These are phyloP conservation scores for Pantelozetes paolii DNA, from an alignment of 2,888 invertebrate genomes.

Conservation along the genomic window DNA sequence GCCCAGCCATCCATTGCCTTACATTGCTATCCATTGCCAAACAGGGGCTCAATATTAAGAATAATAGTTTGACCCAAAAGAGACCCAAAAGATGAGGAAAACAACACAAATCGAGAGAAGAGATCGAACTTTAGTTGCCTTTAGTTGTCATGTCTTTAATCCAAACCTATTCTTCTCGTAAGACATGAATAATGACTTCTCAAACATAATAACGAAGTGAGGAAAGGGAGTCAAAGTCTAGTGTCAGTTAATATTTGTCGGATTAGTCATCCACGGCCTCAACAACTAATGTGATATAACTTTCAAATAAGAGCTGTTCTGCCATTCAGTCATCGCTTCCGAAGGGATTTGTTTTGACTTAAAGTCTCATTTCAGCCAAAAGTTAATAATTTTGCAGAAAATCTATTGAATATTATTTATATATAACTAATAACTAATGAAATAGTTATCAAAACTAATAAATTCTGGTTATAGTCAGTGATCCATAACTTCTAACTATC, in stretches of 20 bases:
- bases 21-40: slow-evolving; percentile 1
- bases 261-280: background rate
- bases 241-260: slow-evolving; percentile 24
- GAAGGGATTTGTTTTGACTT: too few relatives aligned
- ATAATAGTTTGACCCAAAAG: slow-evolving; percentile 11
- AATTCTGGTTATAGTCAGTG: slow-evolving; percentile 11
- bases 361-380: too few relatives aligned
- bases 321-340: background rate
- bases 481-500: too few relatives aligned
- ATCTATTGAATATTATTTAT: slow-evolving; percentile 2
- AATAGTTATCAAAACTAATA: background rate
- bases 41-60: background rate
- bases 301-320: background rate
- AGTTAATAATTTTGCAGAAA: background rate
- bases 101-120: background rate
- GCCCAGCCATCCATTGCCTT: background rate
- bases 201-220: slow-evolving; percentile 13
- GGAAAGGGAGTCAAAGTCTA: slow-evolving; percentile 15
- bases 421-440: background rate
- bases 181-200: slow-evolving; percentile 16
- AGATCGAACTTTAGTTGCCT: slow-evolving; percentile 4
- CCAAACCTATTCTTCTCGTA: background rate
- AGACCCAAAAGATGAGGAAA: too few relatives aligned
- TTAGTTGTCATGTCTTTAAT: slow-evolving; percentile 11
- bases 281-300: too few relatives aligned